phyloP scores from a whole-genome alignment of 1,140 invertebrate genomes.

The Helicoverpa armigera region DNA sequence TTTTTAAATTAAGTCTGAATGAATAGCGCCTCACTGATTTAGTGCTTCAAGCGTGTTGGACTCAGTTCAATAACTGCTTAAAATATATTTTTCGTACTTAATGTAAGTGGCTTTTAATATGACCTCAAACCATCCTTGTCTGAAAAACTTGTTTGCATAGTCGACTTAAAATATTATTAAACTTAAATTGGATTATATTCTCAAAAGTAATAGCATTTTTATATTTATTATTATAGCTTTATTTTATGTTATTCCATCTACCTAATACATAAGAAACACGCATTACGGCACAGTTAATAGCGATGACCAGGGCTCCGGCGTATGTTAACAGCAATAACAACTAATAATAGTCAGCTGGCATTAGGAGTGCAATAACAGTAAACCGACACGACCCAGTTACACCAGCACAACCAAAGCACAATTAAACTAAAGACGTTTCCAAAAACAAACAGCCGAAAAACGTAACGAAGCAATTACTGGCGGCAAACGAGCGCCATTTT shows the following conservation, averaged over 20 bases:
- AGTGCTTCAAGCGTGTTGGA: too few relatives aligned
- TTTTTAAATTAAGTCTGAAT: not conserved
- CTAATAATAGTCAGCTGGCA: not conserved
- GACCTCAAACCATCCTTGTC: too few relatives aligned
- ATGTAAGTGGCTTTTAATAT: not conserved
- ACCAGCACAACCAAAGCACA: constrained; percentile 44
- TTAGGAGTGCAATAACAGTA: constrained; percentile 18
- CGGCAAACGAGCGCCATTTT: constrained; percentile 60
- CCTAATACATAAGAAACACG: not conserved
- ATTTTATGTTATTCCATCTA: too few relatives aligned
- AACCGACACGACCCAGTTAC: not conserved
- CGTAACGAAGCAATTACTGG: constrained; percentile 68
- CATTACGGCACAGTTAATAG: not conserved
- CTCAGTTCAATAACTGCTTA: not conserved
- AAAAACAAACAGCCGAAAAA: constrained; percentile 62
- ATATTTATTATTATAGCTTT: too few relatives aligned
- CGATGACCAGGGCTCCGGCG: not conserved
- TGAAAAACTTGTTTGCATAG: too few relatives aligned
- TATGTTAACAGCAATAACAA: not conserved
- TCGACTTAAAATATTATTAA: too few relatives aligned
- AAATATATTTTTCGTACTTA: not conserved
- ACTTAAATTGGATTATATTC: too few relatives aligned
- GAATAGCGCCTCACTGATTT: not conserved
- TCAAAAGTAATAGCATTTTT: too few relatives aligned
- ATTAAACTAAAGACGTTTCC: constrained; percentile 51